Evolutionary conservation across 2,888 invertebrate species (phyloP), one percentile per base, ranked within the genome.

Genomic region (Apodemia mormo): DNA sequence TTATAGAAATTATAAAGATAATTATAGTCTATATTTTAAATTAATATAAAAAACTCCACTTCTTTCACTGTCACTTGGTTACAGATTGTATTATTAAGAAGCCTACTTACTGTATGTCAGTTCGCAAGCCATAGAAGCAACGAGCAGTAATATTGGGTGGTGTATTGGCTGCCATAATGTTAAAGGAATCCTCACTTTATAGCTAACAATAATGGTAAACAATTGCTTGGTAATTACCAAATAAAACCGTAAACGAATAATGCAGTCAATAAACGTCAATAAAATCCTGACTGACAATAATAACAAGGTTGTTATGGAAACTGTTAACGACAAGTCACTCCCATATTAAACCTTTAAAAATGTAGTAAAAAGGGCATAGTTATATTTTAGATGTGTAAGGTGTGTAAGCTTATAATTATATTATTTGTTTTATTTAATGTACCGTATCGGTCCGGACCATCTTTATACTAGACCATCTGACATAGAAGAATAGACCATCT

Each of bases 81-180:
- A 45, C 10, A 9, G 1, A 9, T 49, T 49, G 14, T 10, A 1
- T 9, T 43, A 43, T 40, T 45, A 12, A 45, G 76, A 61, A 33
- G 71, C 54, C 61, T 67, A 87, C 92, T 92, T 81, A 94, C 94
- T 89, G 84, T 76, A 94, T 94, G 74, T 95, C 94, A 22, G 95
- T 95, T 69, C 94, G 93, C 33, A 96, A 85, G 4, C 96, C 96
- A 76, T 95, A 95, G 79, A 95, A 94, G 76, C 95, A 87, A 69
- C 94, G 90, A 1, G 95, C 95, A 73, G 95, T 93, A 72, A 96
- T 85, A 77, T 92, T 86, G 30, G 95, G 94, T 70, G 86, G 85
- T 70, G 92, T 84, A n/a, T 79, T 76, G 22, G 75, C 73, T 30
- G 88, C 82, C 91, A 92, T 90, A 54, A 40, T 43, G 8, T 10